These are phyloP conservation scores for Octomys mimax DNA, from an alignment of 2,797 vertebrate species.

Conservation along the genomic window DNA sequence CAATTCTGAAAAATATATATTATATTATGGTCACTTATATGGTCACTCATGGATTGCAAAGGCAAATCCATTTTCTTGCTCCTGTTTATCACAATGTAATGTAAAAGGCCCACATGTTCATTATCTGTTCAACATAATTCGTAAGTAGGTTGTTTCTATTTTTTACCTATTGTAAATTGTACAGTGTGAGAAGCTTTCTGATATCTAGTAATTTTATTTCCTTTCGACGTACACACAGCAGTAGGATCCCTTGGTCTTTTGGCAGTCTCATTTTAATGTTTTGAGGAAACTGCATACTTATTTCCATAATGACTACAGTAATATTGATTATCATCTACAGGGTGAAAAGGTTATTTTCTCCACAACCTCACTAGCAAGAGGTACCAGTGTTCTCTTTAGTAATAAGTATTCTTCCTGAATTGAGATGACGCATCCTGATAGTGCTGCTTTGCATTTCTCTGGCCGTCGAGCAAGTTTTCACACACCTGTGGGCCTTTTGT, in stretches of 20 bases:
- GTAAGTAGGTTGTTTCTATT: not conserved
- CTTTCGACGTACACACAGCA: not conserved
- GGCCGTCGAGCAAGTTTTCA: not conserved
- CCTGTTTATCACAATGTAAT: not conserved
- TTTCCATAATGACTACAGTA: not conserved
- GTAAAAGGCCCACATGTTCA: not conserved
- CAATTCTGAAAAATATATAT: not conserved
- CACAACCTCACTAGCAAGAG: not conserved
- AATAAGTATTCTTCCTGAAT: not conserved
- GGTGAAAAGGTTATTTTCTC: not conserved
- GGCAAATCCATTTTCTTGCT: not conserved
- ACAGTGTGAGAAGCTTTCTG: not conserved
- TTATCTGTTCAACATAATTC: not conserved
- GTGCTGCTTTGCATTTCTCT: not conserved
- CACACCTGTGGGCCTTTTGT: not conserved
- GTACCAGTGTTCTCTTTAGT: too few relatives aligned
- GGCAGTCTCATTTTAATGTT: not conserved
- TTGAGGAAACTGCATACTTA: not conserved
- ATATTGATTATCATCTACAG: not conserved
- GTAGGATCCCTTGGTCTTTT: not conserved
- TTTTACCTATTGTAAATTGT: not conserved
- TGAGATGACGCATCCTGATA: not conserved
- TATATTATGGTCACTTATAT: not conserved
- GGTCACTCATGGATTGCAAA: too few relatives aligned
- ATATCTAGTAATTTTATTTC: not conserved